Base-by-base conservation (phyloP, 2,888 invertebrate genomes). In the Xestia c-nigrum region DNA sequence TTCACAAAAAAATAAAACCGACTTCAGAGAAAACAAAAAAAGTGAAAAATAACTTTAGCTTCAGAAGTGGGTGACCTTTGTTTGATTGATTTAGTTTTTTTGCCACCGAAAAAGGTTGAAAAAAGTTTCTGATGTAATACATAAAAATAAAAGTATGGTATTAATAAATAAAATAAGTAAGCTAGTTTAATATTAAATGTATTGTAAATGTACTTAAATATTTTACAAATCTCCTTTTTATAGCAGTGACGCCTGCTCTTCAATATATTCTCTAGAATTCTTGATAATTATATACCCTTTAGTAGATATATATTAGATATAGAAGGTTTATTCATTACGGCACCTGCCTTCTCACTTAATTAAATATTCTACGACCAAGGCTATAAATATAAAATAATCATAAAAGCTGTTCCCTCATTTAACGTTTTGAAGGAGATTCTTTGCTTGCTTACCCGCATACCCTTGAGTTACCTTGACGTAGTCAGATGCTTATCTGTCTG, bases 301-400 rank as follows among this genome's bases (percentile, higher is more conserved):
- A 72, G 16, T 68, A 61, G 21, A 5, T 40, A 40, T 38, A 19
- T 55, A 10, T 31, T 31, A 31, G 31, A 2, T 31, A 31, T 31
- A n/a, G 31, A 9, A n/a, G 1, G n/a, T 52, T 10, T n/a, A 43
- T 63, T 74, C 21, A 74, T 71, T 67, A 75, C 43, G 63, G 47
- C 82, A 84, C 78, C 83, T 82, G 74, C 24, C 47, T 24, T 75
- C 57, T 65, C 65, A 64, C 68, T 81, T 71, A 83, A 87, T 87
- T 89, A 81, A 86, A 84, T 82, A 88, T 88, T 85, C 82, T 70
- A 81, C 66, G 66, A 50, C 55, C n/a, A 66, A 67, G 78, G 55
- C 57, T 14, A n/a, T 21, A 21, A 55, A 38, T 63, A 38, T 83
- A 19, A 67, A 71, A 77, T 80, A 70, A 82, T 80, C 65, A 82